Evolutionary conservation across 2,797 vertebrate species (phyloP), one percentile per base, ranked within the genome.

Genomic region (Heliangelus exortis): DNA sequence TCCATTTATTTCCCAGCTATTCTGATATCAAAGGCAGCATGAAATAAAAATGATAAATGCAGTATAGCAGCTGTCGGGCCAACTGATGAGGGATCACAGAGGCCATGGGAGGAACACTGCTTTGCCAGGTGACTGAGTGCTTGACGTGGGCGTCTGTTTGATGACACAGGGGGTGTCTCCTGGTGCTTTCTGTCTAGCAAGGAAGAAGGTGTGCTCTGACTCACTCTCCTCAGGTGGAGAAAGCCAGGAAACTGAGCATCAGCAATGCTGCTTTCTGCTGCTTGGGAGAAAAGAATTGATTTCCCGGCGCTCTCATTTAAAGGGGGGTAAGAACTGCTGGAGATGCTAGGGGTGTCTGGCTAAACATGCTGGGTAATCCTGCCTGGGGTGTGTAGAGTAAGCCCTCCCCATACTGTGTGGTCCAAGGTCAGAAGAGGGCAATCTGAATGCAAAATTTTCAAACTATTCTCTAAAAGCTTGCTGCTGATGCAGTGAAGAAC

Each of bases 61-160:
- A 19, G 57, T 45, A 80, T 84, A 89, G 78, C 73, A 92, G 71
- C 87, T 88, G 54, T 51, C 0, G 2, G 74, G 57, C 43, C 68
- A 93, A 9, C 47, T 53, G 15, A 5, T 93, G 78, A 50, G 81
- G 36, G 66, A 53, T 83, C 34, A 12, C 33, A 34, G 4, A 33
- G 48, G 72, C 39, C 7, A 5, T 1, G 4, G 43, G 43, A 74
- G 61, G 77, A 77, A 3, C 2, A 3, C 36, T 65, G 45, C 76
- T 87, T 59, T 80, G 71, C 76, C 57, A 21, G 39, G 68, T 53
- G 82, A 80, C 21, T 1, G 0, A 59, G 21, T 5, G 16, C 57
- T 59, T n/a, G 7, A 7, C 0, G 1, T 45, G n/a, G 59, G 54
- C 33, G n/a, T 36, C 34, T 0, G 0, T 34, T 19, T 51, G 23